Conservation (phyloP, 1,140 invertebrate species). For the Drosophila kanapiae region DNA sequence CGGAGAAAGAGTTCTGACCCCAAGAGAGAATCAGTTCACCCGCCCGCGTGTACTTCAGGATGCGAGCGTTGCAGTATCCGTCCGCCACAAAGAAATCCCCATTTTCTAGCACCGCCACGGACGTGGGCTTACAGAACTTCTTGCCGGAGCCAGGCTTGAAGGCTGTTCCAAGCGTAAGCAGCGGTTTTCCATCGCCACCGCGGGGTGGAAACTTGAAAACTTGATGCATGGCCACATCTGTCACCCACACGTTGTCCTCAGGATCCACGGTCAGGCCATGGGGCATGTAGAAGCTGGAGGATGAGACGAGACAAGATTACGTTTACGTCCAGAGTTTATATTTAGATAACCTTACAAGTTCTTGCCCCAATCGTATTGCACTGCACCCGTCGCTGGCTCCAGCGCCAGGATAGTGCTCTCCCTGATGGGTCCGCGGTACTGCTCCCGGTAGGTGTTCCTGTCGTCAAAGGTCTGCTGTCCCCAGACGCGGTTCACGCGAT, state of each 20-base stretch:
- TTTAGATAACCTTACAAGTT: constrained; percentile 87
- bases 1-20: constrained; percentile 87
- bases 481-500: constrained; percentile 92
- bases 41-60: constrained; percentile 93
- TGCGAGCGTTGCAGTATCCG: constrained; percentile 96
- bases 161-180: constrained; percentile 86
- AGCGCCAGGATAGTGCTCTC: constrained; percentile 91
- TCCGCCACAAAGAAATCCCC: constrained; percentile 97
- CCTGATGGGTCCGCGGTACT: constrained; percentile 89
- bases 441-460: constrained; percentile 87
- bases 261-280: constrained; percentile 96
- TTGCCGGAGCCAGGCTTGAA: constrained; percentile 93
- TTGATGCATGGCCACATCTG: constrained; percentile 96
- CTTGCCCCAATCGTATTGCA: constrained; percentile 92
- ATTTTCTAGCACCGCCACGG: constrained; percentile 92
- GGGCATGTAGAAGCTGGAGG: constrained; percentile 94
- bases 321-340: background rate
- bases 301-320: background rate
- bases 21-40: constrained; percentile 89
- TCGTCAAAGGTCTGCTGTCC: constrained; percentile 88
- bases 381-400: constrained; percentile 89
- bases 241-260: constrained; percentile 94
- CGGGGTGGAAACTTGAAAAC: constrained; percentile 91
- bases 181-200: constrained; percentile 79
- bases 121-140: constrained; percentile 97